Conservation (phyloP, 2,113 vertebrate species). For the Varanus salvator region DNA sequence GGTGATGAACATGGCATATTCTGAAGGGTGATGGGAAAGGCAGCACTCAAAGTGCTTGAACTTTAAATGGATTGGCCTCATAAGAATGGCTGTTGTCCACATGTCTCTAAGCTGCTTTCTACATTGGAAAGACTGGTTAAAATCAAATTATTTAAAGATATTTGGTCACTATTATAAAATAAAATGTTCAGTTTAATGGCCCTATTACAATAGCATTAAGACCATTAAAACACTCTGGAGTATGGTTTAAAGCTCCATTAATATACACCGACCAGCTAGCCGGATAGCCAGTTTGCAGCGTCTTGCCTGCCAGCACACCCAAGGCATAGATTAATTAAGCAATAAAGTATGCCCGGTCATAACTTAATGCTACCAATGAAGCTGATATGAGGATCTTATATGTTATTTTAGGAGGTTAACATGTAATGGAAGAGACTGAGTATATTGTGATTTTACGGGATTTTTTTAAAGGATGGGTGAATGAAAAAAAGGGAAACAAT, state of each 20-base stretch:
- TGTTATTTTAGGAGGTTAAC: conserved; percentile 2
- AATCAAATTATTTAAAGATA: conserved; percentile 25
- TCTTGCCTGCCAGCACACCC: background rate
- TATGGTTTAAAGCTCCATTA: conserved; percentile 2
- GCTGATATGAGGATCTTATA: background rate
- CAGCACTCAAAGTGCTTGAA: background rate
- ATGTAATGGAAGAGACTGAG: background rate
- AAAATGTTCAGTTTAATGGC: conserved; percentile 19
- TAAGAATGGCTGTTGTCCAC: background rate
- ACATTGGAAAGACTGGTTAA: background rate
- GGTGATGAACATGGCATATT: background rate
- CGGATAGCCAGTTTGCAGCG: background rate
- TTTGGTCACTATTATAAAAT: conserved; percentile 28
- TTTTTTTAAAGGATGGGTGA: background rate
- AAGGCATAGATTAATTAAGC: background rate
- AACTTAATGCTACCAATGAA: conserved; percentile 16
- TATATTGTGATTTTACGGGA: conserved; percentile 8
- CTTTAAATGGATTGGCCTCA: background rate
- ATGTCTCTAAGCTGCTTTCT: background rate
- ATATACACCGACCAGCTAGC: background rate
- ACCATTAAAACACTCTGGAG: background rate
- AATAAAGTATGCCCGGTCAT: conserved; percentile 4
- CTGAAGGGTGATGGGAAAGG: background rate
- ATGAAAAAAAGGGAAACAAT: background rate
- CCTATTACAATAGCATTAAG: conserved; percentile 6